phyloP scores from a whole-genome alignment of 2,797 vertebrate species.

The Acridotheres tristis region DNA sequence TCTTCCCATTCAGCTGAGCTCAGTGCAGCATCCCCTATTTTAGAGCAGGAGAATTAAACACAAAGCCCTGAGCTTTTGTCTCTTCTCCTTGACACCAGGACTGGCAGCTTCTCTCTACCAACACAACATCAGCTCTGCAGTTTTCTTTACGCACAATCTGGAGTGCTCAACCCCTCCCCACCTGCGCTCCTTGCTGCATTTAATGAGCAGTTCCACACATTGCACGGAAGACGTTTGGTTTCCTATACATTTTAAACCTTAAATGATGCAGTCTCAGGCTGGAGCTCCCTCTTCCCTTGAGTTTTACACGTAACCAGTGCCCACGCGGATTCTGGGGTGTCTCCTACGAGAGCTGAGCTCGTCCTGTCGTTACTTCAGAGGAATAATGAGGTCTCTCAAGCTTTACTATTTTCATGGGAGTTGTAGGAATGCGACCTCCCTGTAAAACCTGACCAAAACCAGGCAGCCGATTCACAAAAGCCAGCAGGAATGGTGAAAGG shows the following conservation, averaged over 20 bases:
- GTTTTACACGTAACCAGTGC: fast-evolving
- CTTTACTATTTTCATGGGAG: background rate
- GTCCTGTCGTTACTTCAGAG: background rate
- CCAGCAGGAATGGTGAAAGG: background rate
- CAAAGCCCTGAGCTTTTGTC: background rate
- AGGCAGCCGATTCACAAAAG: background rate
- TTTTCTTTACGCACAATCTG: background rate
- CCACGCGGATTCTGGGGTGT: background rate
- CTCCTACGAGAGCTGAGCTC: background rate
- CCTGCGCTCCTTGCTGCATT: background rate
- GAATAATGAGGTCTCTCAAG: background rate
- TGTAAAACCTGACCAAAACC: background rate
- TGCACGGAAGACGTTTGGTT: fast-evolving
- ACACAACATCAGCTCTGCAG: background rate
- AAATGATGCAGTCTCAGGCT: background rate
- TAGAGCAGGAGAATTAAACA: background rate
- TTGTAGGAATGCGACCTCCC: background rate
- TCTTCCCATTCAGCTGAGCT: background rate
- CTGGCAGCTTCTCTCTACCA: background rate
- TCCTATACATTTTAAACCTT: background rate
- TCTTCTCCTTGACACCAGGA: background rate
- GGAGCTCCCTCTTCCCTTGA: background rate
- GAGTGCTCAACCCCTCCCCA: background rate
- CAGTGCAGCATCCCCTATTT: background rate
- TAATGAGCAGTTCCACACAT: background rate